Evolutionary conservation across 2,113 vertebrate genomes (phyloP), one percentile per base, ranked within the genome.

Genomic region (Osmerus mordax): DNA sequence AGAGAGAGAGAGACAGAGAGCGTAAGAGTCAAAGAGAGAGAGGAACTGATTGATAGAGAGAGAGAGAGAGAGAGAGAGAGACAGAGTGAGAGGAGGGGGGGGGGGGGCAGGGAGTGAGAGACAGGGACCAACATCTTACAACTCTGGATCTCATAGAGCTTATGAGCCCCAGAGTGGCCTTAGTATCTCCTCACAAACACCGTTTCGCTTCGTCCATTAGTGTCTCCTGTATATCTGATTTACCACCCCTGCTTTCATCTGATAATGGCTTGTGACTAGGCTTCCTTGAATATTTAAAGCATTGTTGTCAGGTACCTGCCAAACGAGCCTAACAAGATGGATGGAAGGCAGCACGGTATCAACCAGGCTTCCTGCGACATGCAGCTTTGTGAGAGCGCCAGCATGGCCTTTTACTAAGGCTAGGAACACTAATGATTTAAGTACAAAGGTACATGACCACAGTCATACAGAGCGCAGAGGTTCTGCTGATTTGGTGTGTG

Each of bases 221-320:
- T 72, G 82, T 78, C 71, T 36, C 70, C 83, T 81, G 79, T 79
- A 79, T 75, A 86, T 89, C 87, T 86, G 89, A 89, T 90, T 87
- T 86, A 88, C 81, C 78, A 65, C 71, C 76, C 83, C 80, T 76
- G 41, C 41, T 83, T 84, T 78, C 82, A 87, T 87, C 83, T 86
- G 86, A 89, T 87, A 86, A 85, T 87, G 86, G 69, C 9, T 36
- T 32, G 62, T 7, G 16, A 64, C 61, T 80, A 74, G 18, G 84
- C 78, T 78, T 83, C 76, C 78, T 84, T 87, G 86, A 87, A 86
- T 89, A 87, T 87, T 87, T 89, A 88, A 90, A 86, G 84, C 80
- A 75, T 53, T 72, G 74, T 81, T 83, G 85, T 88, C 81, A 87
- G 87, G 85, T 87, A 87, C 82, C 81, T 83, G 80, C 86, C 82